Percentiles rank a stretch among this genome's conserved stretches.
These are phyloP conservation scores for Bombus waltoni DNA, from an alignment of 1,140 invertebrate genomes.

Conservation along the genomic window DNA sequence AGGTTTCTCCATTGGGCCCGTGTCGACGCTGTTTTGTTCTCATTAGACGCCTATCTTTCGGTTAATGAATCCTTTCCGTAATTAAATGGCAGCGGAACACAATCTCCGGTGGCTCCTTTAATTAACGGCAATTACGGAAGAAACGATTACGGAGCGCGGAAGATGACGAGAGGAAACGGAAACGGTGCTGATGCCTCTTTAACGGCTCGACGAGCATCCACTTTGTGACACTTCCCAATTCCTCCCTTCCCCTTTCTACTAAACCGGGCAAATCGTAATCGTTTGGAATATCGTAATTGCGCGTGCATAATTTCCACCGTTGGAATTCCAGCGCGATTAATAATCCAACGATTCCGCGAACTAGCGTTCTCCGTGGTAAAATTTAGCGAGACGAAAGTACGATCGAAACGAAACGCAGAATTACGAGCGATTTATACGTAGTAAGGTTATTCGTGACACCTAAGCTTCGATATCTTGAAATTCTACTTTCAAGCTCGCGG, in stretches of 20 bases:
- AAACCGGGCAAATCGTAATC: not conserved
- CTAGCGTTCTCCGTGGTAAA: no score
- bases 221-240: constrained; percentile 14
- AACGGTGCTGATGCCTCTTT: constrained; percentile 22
- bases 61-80: constrained; percentile 69
- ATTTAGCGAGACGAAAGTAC: no score
- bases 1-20: constrained; percentile 7
- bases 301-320: not conserved
- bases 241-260: not conserved
- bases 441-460: no score
- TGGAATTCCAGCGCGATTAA: not conserved
- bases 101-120: constrained; percentile 59
- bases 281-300: constrained; percentile 4
- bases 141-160: constrained; percentile 55
- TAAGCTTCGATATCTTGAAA: no score
- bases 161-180: constrained; percentile 48
- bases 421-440: no score
- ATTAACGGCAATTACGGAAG: constrained; percentile 68
- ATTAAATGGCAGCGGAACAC: constrained; percentile 64
- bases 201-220: not conserved
- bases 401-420: no score
- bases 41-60: constrained; percentile 50
- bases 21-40: constrained; percentile 57
- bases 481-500: no score
- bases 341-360: no score